phyloP scores from a whole-genome alignment of 2,888 invertebrate genomes.

The Thalpophila matura region DNA sequence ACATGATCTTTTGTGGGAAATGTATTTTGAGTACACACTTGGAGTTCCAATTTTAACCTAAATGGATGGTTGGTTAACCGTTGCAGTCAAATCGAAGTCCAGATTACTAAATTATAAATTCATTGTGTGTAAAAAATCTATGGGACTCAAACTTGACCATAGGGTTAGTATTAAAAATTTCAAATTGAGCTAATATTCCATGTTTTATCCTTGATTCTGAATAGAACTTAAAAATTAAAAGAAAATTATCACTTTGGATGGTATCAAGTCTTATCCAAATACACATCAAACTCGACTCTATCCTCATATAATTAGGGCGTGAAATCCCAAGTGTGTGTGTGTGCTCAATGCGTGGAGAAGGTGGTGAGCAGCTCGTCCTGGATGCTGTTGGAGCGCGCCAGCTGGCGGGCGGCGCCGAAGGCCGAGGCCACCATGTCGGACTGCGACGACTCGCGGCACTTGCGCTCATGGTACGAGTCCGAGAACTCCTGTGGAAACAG shows the following conservation, averaged over 20 bases:
- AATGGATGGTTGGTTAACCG: constrained; percentile 2
- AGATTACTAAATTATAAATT: constrained; percentile 42
- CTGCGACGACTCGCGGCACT: constrained; percentile 91
- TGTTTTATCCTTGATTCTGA: not conserved
- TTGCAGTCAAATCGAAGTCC: constrained; percentile 51
- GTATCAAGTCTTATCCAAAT: constrained; percentile 1
- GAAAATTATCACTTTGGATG: not conserved
- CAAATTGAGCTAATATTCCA: constrained; percentile 26
- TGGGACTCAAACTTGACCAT: constrained; percentile 47
- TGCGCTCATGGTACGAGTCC: constrained; percentile 94
- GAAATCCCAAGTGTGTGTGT: constrained; percentile 15
- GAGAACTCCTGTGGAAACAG: constrained; percentile 92
- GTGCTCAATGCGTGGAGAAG: constrained; percentile 74
- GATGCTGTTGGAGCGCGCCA: constrained; percentile 95
- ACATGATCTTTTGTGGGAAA: constrained; percentile 51
- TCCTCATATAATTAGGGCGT: not conserved
- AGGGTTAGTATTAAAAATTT: constrained; percentile 13
- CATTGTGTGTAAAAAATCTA: constrained; percentile 58
- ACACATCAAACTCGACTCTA: constrained; percentile 24
- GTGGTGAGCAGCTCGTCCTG: constrained; percentile 94
- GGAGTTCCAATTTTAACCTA: constrained; percentile 39
- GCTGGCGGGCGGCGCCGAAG: constrained; percentile 90
- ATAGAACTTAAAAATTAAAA: not conserved
- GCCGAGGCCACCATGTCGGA: constrained; percentile 90
- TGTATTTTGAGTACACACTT: constrained; percentile 49